Percentiles rank a stretch among this genome's conserved stretches.
These are phyloP conservation scores for Atherix ibis DNA, from an alignment of 2,888 invertebrate genomes.

Conservation along the genomic window DNA sequence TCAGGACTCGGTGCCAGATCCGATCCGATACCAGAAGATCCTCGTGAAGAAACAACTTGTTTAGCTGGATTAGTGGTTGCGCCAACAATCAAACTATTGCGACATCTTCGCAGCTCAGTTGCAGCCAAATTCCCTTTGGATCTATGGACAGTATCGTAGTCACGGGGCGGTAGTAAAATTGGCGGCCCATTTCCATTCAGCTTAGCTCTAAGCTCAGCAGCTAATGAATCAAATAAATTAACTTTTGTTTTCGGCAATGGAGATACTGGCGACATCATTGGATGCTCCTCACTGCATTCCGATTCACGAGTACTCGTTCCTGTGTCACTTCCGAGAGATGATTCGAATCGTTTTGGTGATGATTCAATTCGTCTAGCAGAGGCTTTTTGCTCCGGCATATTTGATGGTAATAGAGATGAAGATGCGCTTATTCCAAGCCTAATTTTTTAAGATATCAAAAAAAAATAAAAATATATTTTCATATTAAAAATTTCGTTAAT, in stretches of 20 bases:
- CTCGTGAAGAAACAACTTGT: constrained; percentile 48
- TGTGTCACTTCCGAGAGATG: constrained; percentile 59
- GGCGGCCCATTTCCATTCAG: constrained; percentile 50
- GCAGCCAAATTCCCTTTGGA: constrained; percentile 57
- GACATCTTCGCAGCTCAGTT: constrained; percentile 43
- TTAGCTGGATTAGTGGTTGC: constrained; percentile 25
- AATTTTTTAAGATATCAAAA: too few species aligned
- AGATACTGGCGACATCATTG: constrained; percentile 23
- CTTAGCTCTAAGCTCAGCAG: constrained; percentile 75
- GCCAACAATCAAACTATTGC: constrained; percentile 30
- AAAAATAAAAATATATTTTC: constrained; percentile 3
- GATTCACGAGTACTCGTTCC: constrained; percentile 52
- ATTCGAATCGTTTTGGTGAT: constrained; percentile 42
- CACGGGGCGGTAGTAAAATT: constrained; percentile 77
- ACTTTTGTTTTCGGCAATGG: constrained; percentile 40
- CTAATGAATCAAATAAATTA: constrained; percentile 76
- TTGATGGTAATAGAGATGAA: not conserved
- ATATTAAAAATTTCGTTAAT: too few species aligned
- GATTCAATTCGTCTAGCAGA: constrained; percentile 21
- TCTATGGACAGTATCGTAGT: constrained; percentile 81
- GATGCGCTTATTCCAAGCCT: constrained; percentile 13
- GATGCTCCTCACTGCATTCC: constrained; percentile 51
- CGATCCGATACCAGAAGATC: constrained; percentile 78
- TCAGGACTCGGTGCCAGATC: constrained; percentile 77
- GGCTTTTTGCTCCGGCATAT: not conserved